Base-by-base conservation (phyloP, 2,888 invertebrate genomes). In the Mesodorylaimus sp. region DNA sequence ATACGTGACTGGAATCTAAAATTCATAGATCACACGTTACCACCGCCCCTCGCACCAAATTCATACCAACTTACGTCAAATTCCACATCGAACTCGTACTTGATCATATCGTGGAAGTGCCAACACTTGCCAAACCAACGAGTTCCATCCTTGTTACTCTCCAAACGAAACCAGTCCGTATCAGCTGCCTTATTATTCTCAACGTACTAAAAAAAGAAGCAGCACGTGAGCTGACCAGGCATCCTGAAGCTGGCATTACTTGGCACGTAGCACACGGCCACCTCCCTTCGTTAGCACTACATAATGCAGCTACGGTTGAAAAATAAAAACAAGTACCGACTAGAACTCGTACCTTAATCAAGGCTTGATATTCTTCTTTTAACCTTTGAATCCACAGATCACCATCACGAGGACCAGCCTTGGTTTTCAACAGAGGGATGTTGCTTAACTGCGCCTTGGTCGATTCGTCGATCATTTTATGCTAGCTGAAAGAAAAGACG, bases 61-160 rank as follows among this genome's bases (percentile, higher is more conserved):
- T 16, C 19, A 5, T 10, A 29, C 39, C 52, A 57, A 77, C 83
- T 80, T 73, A 89, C 89, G 72, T 95, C 93, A 76, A 95, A 95
- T 70, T 93, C 91, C 49, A 95, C 76, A 61, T 91, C 89, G 70
- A 95, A 95, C 69, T 95, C 93, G 66, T 93, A 95, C 70, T 89
- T 93, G 29, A 93, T 75, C 47, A 91, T 73, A 65, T 93, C 84
- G 61, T 95, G 89, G 61, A 93, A 83, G 63, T 83, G 85, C 97
- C 97, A 97, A 68, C 95, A 97, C 69, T 91, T 95, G 28, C 95
- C 95, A 68, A 95, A 97, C 97, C 97, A 95, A 60, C 81, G 79
- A 0, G 95, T 97, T 0, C 97, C 75, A 54, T 95, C 91, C 65
- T 89, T 89, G 68, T 97, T 97, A 0, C 93, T 91, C 69, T 99